Base-by-base conservation (phyloP, 2,797 vertebrate species). In the Bufotes viridis region DNA sequence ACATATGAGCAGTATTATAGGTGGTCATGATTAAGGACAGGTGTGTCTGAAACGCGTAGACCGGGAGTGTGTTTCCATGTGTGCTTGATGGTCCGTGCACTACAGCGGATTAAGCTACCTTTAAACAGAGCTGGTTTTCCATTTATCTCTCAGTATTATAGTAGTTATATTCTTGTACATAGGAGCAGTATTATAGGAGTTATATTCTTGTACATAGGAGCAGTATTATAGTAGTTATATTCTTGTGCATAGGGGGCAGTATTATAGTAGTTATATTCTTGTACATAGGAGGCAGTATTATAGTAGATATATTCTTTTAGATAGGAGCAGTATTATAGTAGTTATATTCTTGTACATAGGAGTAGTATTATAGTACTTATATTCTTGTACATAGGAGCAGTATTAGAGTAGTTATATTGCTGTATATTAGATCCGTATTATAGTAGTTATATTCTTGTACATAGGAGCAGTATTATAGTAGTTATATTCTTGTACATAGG, bases 231-330 rank as follows among this genome's bases (percentile, higher is more conserved):
- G 70, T 67, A 67, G 65, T n/a, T 67, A 67, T 67, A 67, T 67
- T 67, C 65, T 67, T 67, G 65, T 67, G 26, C 6, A 70, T 70
- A 17, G 26, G 65, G 65, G 4, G 69, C 29, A 72, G 29, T 18
- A 72, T 72, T 72, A 69, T 69, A 69, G 65, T 69, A 69, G 65
- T 69, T 69, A 26, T 69, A 69, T 69, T 69, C 65, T 69, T 29
- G 24, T 69, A 69, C 13, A 69, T 69, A 69, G 65, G 65, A 29
- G 24, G 24, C 24, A 69, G 65, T 29, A 29, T 69, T 69, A 53
- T 53, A 69, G 65, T 69, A 26, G 65, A 29, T 69, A 69, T 69
- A 69, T 26, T 29, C 65, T 69, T 69, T 13, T 69, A 69, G 11
- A 65, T 65, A 65, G 63, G 18, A 7, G 60, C 60, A 63, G n/a